Percentiles rank a stretch among this genome's conserved stretches.
Evolutionary conservation across 2,797 vertebrate species (phyloP).

Genomic region (Xerus rutilus): DNA sequence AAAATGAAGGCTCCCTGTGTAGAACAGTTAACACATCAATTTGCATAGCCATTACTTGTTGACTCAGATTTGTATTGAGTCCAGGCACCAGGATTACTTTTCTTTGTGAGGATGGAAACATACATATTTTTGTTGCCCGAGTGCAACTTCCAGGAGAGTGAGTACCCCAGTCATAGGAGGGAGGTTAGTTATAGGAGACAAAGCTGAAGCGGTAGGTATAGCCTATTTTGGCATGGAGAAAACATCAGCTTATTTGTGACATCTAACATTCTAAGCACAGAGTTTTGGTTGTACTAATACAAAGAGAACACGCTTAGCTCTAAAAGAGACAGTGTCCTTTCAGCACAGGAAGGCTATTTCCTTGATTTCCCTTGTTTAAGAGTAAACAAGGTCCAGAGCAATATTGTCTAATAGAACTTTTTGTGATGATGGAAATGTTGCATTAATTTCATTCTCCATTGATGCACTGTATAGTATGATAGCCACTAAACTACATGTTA

Average conservation of each 20-base stretch:
- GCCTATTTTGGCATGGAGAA: neutral
- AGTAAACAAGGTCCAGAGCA: neutral
- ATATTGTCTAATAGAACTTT: neutral
- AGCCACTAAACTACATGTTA: too few relatives aligned
- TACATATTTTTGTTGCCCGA: constrained; percentile 15
- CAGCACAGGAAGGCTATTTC: neutral
- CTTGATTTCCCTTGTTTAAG: neutral
- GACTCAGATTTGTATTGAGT: constrained; percentile 35
- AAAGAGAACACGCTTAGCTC: neutral
- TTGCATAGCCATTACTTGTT: neutral
- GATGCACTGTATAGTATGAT: too few relatives aligned
- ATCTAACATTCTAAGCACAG: neutral
- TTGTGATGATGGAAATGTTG: too few relatives aligned
- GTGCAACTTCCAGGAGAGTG: neutral
- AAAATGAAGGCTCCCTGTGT: neutral
- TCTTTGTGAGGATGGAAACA: neutral
- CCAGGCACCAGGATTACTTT: neutral
- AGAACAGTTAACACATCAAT: neutral
- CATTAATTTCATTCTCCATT: too few relatives aligned
- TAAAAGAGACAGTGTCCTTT: neutral
- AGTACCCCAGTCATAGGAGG: neutral
- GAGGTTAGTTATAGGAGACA: neutral
- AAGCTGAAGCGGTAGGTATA: neutral
- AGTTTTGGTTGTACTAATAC: neutral
- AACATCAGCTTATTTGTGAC: neutral